phyloP scores from a whole-genome alignment of 2,888 invertebrate genomes.

The Drosophila anomalata region DNA sequence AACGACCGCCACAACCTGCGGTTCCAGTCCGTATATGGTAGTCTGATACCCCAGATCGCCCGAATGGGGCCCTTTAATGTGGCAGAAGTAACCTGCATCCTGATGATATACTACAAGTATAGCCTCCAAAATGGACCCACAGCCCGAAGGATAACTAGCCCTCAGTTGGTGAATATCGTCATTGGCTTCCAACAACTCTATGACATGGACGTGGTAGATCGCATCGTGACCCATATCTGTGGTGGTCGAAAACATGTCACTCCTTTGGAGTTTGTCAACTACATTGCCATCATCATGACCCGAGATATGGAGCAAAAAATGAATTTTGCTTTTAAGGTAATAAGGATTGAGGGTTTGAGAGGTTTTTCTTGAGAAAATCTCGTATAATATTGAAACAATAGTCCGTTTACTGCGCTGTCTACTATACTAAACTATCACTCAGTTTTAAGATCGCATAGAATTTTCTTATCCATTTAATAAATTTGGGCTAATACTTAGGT shows the following conservation, averaged over 20 bases:
- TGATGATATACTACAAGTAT: constrained; percentile 33
- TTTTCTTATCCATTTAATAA: background rate
- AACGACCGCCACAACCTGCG: constrained; percentile 30
- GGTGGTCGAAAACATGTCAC: constrained; percentile 15
- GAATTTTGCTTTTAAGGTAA: constrained; percentile 31
- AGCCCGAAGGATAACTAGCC: constrained; percentile 11
- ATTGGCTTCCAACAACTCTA: constrained; percentile 22
- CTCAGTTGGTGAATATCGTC: constrained; percentile 18
- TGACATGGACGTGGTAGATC: constrained; percentile 28
- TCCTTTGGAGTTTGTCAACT: constrained; percentile 25
- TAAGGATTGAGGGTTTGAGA: background rate
- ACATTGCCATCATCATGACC: constrained; percentile 25
- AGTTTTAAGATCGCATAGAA: no score
- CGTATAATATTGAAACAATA: background rate
- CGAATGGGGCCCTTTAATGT: constrained; percentile 17
- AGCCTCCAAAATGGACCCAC: constrained; percentile 17
- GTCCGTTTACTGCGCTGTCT: no score
- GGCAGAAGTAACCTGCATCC: constrained; percentile 25
- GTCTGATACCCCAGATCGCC: constrained; percentile 13
- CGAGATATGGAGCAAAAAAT: constrained; percentile 17
- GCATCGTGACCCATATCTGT: constrained; percentile 16
- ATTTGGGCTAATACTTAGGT: constrained; percentile 1
- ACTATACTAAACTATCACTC: no score
- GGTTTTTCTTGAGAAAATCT: background rate
- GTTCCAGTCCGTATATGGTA: constrained; percentile 12